Conservation (phyloP, 1,140 invertebrate genomes). For the Gryllus bimaculatus region DNA sequence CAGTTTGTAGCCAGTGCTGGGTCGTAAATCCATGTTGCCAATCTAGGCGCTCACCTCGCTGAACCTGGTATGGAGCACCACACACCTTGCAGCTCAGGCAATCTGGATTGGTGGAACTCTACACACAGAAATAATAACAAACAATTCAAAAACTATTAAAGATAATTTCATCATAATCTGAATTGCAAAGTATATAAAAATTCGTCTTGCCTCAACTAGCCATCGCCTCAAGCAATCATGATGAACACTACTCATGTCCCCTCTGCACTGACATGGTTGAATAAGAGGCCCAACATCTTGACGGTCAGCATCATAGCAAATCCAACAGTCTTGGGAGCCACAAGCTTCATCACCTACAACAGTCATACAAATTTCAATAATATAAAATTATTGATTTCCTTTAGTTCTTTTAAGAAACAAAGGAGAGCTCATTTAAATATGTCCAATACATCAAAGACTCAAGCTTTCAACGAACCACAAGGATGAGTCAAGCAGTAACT, state of each 20-base stretch:
- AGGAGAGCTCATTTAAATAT: too few species aligned
- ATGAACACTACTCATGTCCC: slow-evolving; percentile 82
- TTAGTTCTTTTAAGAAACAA: too few species aligned
- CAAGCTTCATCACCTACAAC: slow-evolving; percentile 34
- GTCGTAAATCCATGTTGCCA: slow-evolving; percentile 73
- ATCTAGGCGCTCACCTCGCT: slow-evolving; percentile 44
- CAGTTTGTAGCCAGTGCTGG: slow-evolving; percentile 68
- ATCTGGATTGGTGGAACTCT: slow-evolving; percentile 55
- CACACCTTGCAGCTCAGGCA: slow-evolving; percentile 71
- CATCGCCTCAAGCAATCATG: slow-evolving; percentile 85
- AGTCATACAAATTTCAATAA: slow-evolving; percentile 6
- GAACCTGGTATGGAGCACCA: slow-evolving; percentile 56
- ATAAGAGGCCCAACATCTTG: slow-evolving; percentile 69
- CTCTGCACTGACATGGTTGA: slow-evolving; percentile 80
- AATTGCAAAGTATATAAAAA: not conserved
- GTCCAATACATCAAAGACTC: too few species aligned
- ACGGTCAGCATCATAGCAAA: slow-evolving; percentile 79
- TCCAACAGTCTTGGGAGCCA: slow-evolving; percentile 68
- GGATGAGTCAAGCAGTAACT: too few species aligned
- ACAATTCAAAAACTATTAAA: not conserved
- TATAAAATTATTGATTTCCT: not conserved
- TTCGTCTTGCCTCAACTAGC: slow-evolving; percentile 58
- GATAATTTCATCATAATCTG: too few species aligned
- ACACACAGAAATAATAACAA: slow-evolving; percentile 24
- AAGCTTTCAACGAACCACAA: too few species aligned